Evolutionary conservation across 1,140 invertebrate species (phyloP).

Genomic region (Zaprionus tsacasi): DNA sequence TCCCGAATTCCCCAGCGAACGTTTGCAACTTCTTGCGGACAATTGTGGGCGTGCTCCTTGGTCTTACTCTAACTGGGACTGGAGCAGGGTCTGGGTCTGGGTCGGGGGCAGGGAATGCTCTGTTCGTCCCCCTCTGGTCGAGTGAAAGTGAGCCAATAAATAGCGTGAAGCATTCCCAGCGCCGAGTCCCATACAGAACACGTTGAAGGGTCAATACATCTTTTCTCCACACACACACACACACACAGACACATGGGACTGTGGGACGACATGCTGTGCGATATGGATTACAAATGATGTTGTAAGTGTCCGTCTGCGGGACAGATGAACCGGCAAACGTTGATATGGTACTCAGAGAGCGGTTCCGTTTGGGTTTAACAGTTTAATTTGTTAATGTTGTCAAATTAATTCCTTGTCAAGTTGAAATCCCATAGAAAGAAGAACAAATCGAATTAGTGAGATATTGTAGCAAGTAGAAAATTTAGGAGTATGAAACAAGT

Average conservation of each 20-base stretch:
- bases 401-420: constrained; percentile 82
- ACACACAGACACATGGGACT: constrained; percentile 38
- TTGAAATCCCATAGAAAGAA: constrained; percentile 40
- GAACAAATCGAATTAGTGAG: not conserved
- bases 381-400: constrained; percentile 84
- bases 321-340: constrained; percentile 18
- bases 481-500: no score
- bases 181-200: constrained; percentile 47
- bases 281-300: constrained; percentile 84
- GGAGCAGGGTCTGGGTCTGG: not conserved
- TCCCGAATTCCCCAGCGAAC: constrained; percentile 64
- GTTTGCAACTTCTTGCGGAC: constrained; percentile 24
- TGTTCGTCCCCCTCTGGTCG: constrained; percentile 24
- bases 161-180: constrained; percentile 76
- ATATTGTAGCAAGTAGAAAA: no score
- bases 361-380: constrained; percentile 66
- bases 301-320: constrained; percentile 66
- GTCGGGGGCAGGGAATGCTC: not conserved
- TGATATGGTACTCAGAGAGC: constrained; percentile 33
- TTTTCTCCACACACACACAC: constrained; percentile 45
- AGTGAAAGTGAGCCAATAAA: constrained; percentile 82
- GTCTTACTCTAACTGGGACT: not conserved
- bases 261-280: constrained; percentile 77
- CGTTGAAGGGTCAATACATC: constrained; percentile 81
- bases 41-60: constrained; percentile 33